These are phyloP conservation scores for Drosophila greeni DNA, from an alignment of 2,888 invertebrate genomes.

Conservation along the genomic window DNA sequence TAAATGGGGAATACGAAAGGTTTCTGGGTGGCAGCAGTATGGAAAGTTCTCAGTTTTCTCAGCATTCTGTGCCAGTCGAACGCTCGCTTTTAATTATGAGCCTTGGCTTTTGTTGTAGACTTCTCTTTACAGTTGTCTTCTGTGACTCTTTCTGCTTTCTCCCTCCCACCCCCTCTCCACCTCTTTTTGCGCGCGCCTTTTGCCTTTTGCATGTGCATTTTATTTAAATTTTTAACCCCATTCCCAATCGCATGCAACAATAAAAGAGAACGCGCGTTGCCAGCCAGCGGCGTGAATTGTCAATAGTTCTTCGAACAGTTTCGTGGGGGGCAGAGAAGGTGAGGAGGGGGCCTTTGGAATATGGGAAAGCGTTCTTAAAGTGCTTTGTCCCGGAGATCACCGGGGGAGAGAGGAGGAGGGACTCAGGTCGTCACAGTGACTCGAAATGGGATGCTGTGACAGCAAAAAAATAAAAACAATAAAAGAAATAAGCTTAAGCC, in stretches of 20 bases:
- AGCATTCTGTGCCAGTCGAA: conserved; percentile 63
- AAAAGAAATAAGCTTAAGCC: too few species aligned
- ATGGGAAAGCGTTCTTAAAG: conserved; percentile 12
- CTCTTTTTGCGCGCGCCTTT: conserved; percentile 45
- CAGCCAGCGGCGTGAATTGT: conserved; percentile 41
- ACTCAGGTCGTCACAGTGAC: conserved; percentile 5
- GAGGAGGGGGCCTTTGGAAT: neutral
- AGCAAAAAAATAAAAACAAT: neutral
- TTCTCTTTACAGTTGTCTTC: conserved; percentile 40
- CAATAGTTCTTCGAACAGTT: conserved; percentile 53
- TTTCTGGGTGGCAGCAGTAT: conserved; percentile 21
- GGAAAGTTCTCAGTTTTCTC: conserved; percentile 34
- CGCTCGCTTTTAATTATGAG: conserved; percentile 65
- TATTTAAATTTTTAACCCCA: conserved; percentile 70
- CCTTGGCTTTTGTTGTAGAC: conserved; percentile 55
- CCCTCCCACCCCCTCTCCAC: neutral
- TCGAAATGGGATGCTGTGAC: neutral
- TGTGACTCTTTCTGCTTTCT: neutral
- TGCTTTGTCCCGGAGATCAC: conserved; percentile 10
- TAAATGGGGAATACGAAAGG: conserved; percentile 6
- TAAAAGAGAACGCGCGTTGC: neutral
- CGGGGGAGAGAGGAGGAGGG: neutral
- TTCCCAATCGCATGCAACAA: conserved; percentile 48
- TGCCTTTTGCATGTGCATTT: conserved; percentile 66
- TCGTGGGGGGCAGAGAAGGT: too few species aligned